These are phyloP conservation scores for rabbit (Oryctolagus cuniculus) DNA, from an alignment of 2,113 vertebrate genomes.

Conservation along the genomic window DNA sequence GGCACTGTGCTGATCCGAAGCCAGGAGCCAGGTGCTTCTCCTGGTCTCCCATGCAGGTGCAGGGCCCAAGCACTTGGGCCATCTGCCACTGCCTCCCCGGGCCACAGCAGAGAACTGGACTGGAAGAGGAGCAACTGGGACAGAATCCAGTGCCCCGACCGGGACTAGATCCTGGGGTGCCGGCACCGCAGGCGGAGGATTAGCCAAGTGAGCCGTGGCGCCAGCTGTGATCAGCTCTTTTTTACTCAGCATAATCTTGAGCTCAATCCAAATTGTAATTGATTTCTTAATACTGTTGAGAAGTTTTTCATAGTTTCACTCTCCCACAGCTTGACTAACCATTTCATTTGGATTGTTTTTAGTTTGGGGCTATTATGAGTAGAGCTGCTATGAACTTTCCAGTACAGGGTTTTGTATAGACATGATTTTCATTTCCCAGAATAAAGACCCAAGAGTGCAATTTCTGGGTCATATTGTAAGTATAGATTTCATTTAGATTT, in stretches of 20 bases:
- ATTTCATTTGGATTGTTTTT: slow-evolving; percentile 15
- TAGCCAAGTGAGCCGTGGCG: too few species aligned
- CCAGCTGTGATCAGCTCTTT: neutral
- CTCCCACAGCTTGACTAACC: neutral
- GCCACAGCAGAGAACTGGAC: too few species aligned
- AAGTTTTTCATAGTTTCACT: neutral
- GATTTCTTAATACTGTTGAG: neutral
- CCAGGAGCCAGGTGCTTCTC: too few species aligned
- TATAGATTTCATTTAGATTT: slow-evolving; percentile 26
- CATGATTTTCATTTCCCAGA: slow-evolving; percentile 9
- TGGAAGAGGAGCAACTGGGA: too few species aligned
- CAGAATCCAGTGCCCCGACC: too few species aligned
- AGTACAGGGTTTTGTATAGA: neutral
- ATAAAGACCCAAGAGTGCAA: neutral
- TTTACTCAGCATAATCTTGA: slow-evolving; percentile 28
- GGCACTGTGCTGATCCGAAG: too few species aligned
- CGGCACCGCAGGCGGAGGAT: too few species aligned
- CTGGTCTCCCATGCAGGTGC: too few species aligned
- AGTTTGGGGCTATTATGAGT: neutral
- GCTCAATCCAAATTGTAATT: neutral
- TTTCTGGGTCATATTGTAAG: neutral
- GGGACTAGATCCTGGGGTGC: too few species aligned
- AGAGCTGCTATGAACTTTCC: neutral
- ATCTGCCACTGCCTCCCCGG: too few species aligned
- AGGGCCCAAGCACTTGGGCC: too few species aligned